A percentile compares a stretch with the other conserved stretches of the same genome.
These are phyloP conservation scores for Dasypogon diadema DNA, from an alignment of 2,888 invertebrate species.

Conservation along the genomic window DNA sequence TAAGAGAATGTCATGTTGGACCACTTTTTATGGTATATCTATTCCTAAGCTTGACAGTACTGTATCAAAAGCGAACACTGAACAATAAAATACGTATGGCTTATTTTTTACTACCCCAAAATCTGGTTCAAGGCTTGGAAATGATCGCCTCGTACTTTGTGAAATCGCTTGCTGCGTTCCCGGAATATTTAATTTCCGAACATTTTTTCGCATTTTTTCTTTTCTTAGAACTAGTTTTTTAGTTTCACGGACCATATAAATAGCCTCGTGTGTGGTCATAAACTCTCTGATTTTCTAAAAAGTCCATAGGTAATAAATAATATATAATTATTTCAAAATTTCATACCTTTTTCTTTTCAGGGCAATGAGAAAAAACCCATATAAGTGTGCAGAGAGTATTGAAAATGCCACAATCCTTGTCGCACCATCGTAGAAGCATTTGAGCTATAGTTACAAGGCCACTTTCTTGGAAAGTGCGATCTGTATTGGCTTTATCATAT, in stretches of 20 bases:
- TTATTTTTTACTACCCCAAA: conserved; percentile 65
- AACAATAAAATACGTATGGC: conserved; percentile 67
- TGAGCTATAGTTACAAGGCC: conserved; percentile 74
- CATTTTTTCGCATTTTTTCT: conserved; percentile 67
- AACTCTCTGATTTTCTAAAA: conserved; percentile 65
- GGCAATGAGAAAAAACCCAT: conserved; percentile 73
- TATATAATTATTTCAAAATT: neutral
- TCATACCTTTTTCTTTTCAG: conserved; percentile 63
- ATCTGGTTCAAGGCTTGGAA: conserved; percentile 67
- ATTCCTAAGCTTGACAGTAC: conserved; percentile 65
- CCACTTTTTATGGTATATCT: conserved; percentile 6
- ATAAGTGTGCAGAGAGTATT: conserved; percentile 76
- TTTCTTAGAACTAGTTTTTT: conserved; percentile 68
- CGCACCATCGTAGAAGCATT: conserved; percentile 77
- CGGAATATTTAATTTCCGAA: conserved; percentile 60
- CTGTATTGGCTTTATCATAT: conserved; percentile 71
- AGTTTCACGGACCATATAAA: conserved; percentile 67
- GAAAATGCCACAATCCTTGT: conserved; percentile 75
- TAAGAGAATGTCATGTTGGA: no score
- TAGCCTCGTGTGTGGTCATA: conserved; percentile 67
- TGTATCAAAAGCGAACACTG: conserved; percentile 67
- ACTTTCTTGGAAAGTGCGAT: conserved; percentile 72
- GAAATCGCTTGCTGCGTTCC: conserved; percentile 58
- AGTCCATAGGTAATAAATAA: no score
- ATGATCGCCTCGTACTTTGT: conserved; percentile 57